Evolutionary conservation across 2,797 vertebrate species (phyloP).

Genomic region (Pitangus sulphuratus): DNA sequence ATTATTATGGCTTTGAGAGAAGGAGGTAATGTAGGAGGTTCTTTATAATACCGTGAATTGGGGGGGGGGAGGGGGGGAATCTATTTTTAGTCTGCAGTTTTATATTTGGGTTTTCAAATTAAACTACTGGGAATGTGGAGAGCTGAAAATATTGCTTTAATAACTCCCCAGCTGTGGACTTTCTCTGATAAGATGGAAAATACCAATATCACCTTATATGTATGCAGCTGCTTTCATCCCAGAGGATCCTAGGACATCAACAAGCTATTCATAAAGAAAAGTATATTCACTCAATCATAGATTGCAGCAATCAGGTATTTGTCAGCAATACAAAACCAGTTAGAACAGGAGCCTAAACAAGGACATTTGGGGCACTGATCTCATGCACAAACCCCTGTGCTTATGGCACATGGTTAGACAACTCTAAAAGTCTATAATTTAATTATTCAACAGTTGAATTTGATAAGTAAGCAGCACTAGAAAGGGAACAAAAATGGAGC

Average conservation of each 20-base stretch:
- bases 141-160: constrained; percentile 63
- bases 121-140: neutral
- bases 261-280: constrained; percentile 32
- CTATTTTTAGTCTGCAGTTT: constrained; percentile 51
- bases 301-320: neutral
- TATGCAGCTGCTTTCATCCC: constrained; percentile 43
- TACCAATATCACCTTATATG: constrained; percentile 38
- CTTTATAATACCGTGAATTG: neutral
- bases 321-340: constrained; percentile 5
- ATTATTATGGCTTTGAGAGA: constrained; percentile 16
- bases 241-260: neutral
- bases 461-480: neutral
- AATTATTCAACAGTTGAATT: neutral
- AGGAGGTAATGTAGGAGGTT: neutral
- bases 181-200: constrained; percentile 48
- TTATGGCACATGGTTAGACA: neutral
- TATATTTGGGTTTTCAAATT: constrained; percentile 40
- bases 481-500: neutral
- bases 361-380: neutral
- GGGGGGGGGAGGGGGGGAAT: neutral
- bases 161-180: constrained; percentile 51
- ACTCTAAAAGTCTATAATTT: neutral
- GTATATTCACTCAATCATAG: constrained; percentile 29
- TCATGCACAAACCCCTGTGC: neutral
- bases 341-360: neutral